phyloP scores from a whole-genome alignment of 2,888 invertebrate species.

The Xestia ashworthii region DNA sequence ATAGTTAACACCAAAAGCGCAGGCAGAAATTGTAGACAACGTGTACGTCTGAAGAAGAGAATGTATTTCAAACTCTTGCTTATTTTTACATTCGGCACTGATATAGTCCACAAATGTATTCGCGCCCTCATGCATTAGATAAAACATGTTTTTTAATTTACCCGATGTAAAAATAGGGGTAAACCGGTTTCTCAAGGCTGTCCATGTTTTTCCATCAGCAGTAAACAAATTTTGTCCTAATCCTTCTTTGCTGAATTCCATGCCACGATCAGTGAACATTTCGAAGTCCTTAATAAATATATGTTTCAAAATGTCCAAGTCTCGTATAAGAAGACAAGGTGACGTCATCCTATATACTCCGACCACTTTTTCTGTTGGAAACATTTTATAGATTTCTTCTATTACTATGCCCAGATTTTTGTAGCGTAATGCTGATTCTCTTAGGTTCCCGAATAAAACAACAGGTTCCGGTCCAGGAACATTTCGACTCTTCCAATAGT shows the following conservation, averaged over 20 bases:
- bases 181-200: constrained; percentile 72
- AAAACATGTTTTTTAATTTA: constrained; percentile 79
- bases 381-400: constrained; percentile 58
- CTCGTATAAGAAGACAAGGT: constrained; percentile 75
- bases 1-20: constrained; percentile 74
- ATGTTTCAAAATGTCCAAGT: constrained; percentile 78
- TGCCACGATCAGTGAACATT: constrained; percentile 74
- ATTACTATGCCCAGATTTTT: constrained; percentile 33
- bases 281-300: constrained; percentile 81
- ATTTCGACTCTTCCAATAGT: constrained; percentile 76
- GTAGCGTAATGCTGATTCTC: constrained; percentile 56
- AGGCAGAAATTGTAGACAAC: constrained; percentile 72
- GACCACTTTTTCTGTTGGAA: constrained; percentile 76
- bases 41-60: constrained; percentile 72
- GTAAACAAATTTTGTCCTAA: constrained; percentile 77
- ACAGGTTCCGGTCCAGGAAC: constrained; percentile 72
- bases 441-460: constrained; percentile 74
- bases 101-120: constrained; percentile 71
- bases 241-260: constrained; percentile 74
- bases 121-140: constrained; percentile 72
- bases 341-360: constrained; percentile 77
- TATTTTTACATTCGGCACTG: constrained; percentile 37
- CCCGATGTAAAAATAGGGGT: constrained; percentile 79
- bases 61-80: constrained; percentile 68
- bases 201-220: constrained; percentile 77